Percentiles rank a stretch among this genome's conserved stretches.
Evolutionary conservation across 2,888 invertebrate species (phyloP).

Genomic region (Aporophyla lueneburgensis): DNA sequence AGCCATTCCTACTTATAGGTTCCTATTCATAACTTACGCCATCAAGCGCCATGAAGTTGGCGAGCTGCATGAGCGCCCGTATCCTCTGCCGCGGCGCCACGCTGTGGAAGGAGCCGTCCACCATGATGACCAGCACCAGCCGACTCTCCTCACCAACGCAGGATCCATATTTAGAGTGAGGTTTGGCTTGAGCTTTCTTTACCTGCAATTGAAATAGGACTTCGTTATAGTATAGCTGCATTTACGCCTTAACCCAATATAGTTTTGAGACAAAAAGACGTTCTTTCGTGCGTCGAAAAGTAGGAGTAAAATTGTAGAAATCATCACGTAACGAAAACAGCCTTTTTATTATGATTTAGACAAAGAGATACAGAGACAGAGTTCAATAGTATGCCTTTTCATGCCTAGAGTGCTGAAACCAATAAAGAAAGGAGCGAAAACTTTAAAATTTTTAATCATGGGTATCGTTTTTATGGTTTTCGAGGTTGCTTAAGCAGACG

Average conservation of each 20-base stretch:
- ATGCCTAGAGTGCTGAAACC: too few species aligned
- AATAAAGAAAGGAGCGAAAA: too few species aligned
- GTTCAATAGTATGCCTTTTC: too few species aligned
- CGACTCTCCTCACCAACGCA: conserved; percentile 81
- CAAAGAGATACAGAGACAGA: too few species aligned
- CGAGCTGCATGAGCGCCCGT: conserved; percentile 93
- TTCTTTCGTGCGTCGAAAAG: neutral
- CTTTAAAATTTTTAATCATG: too few species aligned
- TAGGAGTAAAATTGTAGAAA: too few species aligned
- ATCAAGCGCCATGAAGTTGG: conserved; percentile 93
- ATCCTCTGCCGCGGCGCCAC: conserved; percentile 92
- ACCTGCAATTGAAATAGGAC: conserved; percentile 77
- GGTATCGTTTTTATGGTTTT: too few species aligned
- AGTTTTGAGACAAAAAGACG: neutral
- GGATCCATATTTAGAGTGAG: conserved; percentile 86
- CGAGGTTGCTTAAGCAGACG: too few species aligned
- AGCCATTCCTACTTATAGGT: too few species aligned
- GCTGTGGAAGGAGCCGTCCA: conserved; percentile 92
- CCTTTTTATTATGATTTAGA: too few species aligned
- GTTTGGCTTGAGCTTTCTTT: conserved; percentile 84
- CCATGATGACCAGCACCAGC: conserved; percentile 92
- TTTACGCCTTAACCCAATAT: neutral
- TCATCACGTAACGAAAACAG: too few species aligned
- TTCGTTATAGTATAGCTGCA: neutral
- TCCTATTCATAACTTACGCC: conserved; percentile 86